These are phyloP conservation scores for Adrianichthys oophorus DNA, from an alignment of 2,797 vertebrate species.

Conservation along the genomic window DNA sequence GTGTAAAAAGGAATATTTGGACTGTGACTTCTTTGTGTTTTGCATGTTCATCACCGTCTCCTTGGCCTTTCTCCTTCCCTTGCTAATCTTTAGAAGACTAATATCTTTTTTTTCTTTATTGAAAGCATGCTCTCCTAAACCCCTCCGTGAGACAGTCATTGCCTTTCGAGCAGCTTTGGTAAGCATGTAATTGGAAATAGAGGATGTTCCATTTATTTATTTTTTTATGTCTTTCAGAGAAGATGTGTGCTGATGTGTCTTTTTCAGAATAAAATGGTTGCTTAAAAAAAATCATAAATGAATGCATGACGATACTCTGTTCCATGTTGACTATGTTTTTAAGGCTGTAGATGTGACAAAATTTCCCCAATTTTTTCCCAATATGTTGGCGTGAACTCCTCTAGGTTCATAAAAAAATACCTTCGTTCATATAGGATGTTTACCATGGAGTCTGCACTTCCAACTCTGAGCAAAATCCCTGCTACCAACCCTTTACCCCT, in stretches of 20 bases:
- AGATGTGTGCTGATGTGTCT: conserved; percentile 20
- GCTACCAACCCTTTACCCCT: conserved; percentile 32
- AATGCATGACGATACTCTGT: conserved; percentile 19
- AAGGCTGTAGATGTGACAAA: neutral
- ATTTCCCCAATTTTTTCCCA: neutral
- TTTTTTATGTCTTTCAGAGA: conserved; percentile 29
- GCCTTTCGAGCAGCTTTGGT: conserved; percentile 47
- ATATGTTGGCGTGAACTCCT: no score
- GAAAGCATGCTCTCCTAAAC: conserved; percentile 22
- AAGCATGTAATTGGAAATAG: conserved; percentile 25
- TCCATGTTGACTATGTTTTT: conserved; percentile 14
- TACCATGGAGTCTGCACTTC: no score
- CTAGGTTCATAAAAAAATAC: no score
- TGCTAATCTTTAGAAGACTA: conserved; percentile 31
- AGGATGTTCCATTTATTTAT: conserved; percentile 20
- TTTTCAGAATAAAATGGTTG: conserved; percentile 19
- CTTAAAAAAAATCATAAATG: conserved; percentile 32
- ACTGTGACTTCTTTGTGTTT: neutral
- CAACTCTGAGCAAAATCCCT: no score
- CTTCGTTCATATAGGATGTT: no score
- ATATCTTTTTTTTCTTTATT: conserved; percentile 34
- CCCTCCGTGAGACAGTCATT: conserved; percentile 10
- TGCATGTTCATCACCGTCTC: neutral
- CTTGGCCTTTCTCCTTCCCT: neutral
- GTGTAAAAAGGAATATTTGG: no score